Evolutionary conservation across 2,113 vertebrate species (phyloP).

Genomic region (Rhinopomastus cyanomelas): DNA sequence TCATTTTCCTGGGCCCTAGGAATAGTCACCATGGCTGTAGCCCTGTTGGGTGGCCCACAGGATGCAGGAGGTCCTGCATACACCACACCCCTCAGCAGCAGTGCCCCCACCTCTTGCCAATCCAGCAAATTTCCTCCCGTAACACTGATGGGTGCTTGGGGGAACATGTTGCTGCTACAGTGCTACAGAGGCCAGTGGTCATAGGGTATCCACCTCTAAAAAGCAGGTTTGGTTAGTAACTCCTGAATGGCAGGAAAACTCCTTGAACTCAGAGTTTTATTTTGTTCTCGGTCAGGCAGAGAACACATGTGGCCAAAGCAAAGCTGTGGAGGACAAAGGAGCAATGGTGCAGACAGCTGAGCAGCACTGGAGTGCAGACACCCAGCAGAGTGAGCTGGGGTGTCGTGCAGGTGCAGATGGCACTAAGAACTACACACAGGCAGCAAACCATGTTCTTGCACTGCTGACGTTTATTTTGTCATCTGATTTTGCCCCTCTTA

Average conservation of each 20-base stretch:
- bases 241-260: neutral
- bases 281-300: neutral
- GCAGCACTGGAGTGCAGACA: neutral
- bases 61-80: neutral
- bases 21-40: neutral
- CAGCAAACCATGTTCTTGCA: neutral
- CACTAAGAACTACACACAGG: neutral
- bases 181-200: neutral
- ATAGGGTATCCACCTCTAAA: fast-evolving
- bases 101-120: neutral
- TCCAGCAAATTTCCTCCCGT: neutral
- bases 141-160: too few species aligned
- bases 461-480: conserved; percentile 5
- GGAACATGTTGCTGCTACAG: neutral
- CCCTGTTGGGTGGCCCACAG: neutral
- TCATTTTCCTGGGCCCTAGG: neutral
- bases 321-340: neutral
- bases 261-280: neutral
- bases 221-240: neutral
- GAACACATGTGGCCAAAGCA: neutral
- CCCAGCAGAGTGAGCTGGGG: neutral
- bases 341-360: neutral
- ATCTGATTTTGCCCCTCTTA: neutral
- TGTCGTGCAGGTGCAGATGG: neutral
- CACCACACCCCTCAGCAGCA: neutral